Percentiles rank a stretch among this genome's conserved stretches.
Conservation (phyloP, 2,888 invertebrate species). For the Eretmocerus hayati region DNA sequence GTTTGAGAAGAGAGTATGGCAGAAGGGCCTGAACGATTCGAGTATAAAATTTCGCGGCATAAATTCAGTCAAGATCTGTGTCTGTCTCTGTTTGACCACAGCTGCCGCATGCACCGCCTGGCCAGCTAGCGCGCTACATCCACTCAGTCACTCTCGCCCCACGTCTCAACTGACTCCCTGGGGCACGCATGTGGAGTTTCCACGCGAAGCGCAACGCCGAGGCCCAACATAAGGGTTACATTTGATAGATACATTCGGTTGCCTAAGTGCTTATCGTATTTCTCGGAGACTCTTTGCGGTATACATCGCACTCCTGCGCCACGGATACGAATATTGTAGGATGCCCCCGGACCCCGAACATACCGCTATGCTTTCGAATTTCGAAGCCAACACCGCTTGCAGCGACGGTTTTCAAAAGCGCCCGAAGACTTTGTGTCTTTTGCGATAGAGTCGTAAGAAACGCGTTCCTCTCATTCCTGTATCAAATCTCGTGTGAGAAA, state of each 20-base stretch:
- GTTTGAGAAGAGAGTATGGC: not conserved
- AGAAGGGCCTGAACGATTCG: conserved; percentile 27
- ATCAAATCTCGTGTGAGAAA: too few relatives aligned
- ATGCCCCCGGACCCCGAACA: too few relatives aligned
- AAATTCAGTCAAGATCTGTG: conserved; percentile 40
- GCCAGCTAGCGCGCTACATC: not conserved
- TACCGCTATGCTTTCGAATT: too few relatives aligned
- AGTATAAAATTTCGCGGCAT: conserved; percentile 40
- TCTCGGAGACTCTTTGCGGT: conserved; percentile 33
- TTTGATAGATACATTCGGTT: conserved; percentile 44
- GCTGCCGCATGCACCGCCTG: conserved; percentile 36
- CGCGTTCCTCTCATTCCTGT: too few relatives aligned
- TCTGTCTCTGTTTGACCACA: too few relatives aligned
- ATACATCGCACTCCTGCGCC: too few relatives aligned
- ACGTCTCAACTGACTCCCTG: conserved; percentile 28
- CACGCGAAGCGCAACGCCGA: conserved; percentile 3
- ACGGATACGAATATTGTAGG: too few relatives aligned
- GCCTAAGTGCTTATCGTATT: conserved; percentile 47
- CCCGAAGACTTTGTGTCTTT: too few relatives aligned
- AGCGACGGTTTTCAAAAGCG: too few relatives aligned
- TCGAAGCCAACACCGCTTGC: too few relatives aligned
- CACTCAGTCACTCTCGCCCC: conserved; percentile 19
- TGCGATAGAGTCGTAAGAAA: too few relatives aligned
- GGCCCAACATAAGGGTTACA: conserved; percentile 40
- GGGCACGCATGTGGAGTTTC: conserved; percentile 31